Evolutionary conservation across 2,888 invertebrate genomes (phyloP).

Genomic region (Ophion costatus): DNA sequence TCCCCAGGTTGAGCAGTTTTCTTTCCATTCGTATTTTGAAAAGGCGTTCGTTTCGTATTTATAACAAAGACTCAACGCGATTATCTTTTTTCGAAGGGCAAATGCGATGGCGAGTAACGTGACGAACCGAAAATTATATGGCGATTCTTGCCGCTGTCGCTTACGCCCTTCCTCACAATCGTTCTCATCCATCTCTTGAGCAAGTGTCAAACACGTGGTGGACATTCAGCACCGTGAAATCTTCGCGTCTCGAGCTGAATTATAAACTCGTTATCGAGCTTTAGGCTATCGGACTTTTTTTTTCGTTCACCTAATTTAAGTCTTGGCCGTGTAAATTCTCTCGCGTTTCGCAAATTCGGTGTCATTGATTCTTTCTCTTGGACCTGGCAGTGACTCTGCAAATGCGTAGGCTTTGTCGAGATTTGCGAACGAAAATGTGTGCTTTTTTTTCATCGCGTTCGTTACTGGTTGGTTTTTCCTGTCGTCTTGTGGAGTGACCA

Average conservation of each 20-base stretch:
- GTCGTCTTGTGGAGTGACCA: conserved; percentile 29
- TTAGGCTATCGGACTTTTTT: conserved; percentile 10
- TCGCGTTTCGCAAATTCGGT: background rate
- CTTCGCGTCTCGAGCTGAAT: conserved; percentile 32
- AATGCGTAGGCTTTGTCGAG: background rate
- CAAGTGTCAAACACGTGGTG: conserved; percentile 63
- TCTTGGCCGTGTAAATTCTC: background rate
- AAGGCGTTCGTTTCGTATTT: background rate
- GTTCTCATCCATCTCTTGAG: conserved; percentile 62
- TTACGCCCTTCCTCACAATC: conserved; percentile 15
- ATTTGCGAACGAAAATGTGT: conserved; percentile 3
- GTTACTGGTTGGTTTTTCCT: conserved; percentile 16
- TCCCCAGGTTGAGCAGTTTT: background rate
- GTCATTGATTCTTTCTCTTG: background rate
- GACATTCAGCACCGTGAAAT: conserved; percentile 61
- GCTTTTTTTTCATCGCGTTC: background rate
- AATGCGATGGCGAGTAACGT: conserved; percentile 33
- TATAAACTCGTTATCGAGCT: conserved; percentile 13
- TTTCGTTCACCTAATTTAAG: conserved; percentile 14
- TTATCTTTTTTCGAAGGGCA: conserved; percentile 9
- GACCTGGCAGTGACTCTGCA: conserved; percentile 52
- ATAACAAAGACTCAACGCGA: too few relatives aligned
- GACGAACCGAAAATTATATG: conserved; percentile 41
- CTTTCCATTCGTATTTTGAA: background rate
- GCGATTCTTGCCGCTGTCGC: conserved; percentile 6